Evolutionary conservation across 2,113 vertebrate species (phyloP), one percentile per base, ranked within the genome.

Genomic region (Aldabrachelys gigantea): DNA sequence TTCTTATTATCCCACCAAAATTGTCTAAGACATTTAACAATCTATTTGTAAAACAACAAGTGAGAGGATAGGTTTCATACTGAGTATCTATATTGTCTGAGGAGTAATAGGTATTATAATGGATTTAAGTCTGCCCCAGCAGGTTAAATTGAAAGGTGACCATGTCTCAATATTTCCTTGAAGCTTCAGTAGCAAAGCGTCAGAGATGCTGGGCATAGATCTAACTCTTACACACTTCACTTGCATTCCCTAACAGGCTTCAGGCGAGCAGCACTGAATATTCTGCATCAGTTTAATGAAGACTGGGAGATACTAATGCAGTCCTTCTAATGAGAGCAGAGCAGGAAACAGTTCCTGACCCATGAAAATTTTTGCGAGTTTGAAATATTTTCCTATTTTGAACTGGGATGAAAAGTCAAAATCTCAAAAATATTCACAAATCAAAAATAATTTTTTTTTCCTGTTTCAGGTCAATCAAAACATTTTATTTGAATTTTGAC

Each of bases 1-100:
- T 59, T 90, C 84, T 59, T 80, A 50, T 82, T 87, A 85, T 35
- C 88, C n/a, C 56, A 75, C 53, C 27, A 35, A 85, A 95, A 85
- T 62, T 4, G 24, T n/a, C 38, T 22, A 44, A 82, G 19, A n/a
- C 44, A 5, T 54, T 86, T 81, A 86, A 56, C 87, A 79, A 49
- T 11, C 84, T 27, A 49, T 13, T 65, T 84, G 59, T 49, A 89
- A 90, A 87, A 80, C 88, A 86, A 84, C 0, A 29, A 93, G 56
- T 75, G 81, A 76, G 12, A n/a, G 69, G 54, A 79, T 8, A 7
- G 84, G 0, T 80, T 84, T 84, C 21, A 56, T 12, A 21, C 54
- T 1, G 24, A 21, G 31, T 2, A 22, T 1, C 72, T 85, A 11
- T 65, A 83, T 35, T 44, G 38, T 47, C 0, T 85, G 91, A 80